Base-by-base conservation (phyloP, 2,888 invertebrate species). In the Exephanes ischioxanthus region DNA sequence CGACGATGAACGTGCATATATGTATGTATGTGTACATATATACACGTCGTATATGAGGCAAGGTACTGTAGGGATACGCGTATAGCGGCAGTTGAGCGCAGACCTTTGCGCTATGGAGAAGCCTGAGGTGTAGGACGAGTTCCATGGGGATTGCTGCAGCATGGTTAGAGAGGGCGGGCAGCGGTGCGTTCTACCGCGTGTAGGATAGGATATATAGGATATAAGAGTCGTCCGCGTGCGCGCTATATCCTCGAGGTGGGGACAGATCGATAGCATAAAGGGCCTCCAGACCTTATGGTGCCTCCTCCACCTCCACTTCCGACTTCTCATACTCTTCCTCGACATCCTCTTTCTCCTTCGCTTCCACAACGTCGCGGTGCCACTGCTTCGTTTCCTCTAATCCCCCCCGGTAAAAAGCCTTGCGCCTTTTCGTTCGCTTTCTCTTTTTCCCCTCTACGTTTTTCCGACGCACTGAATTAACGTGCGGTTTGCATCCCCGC, bases 221-320 rank as follows among this genome's bases (percentile, higher is more conserved):
- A 70, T 78, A 80, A 80, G 83, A 85, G 85, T 82, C 66, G 80
- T 73, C 72, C 83, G 83, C 80, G 82, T 85, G 82, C 83, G 84
- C 84, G 80, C 80, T 83, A 87, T 88, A 88, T 85, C 83, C 81
- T 55, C 85, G 86, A 88, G 88, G 92, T 89, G 89, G 92, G 90
- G 90, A 90, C 88, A 91, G 91, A 92, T 92, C 92, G 92, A 92
- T 92, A 92, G 88, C 90, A 91, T 90, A 92, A 92, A 90, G 91
- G 92, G 89, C 89, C 89, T 89, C 90, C 90, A 91, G 91, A 92
- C 92, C 92, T 92, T 91, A 92, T 92, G 92, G 92, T 92, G 91
- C 91, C 91, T 90, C 88, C 88, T 87, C 90, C 89, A 88, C 89
- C 88, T 87, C 89, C 87, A 83, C 77, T 85, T 87, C 84, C 87